phyloP scores from a whole-genome alignment of 92 coral and sea anemone species.

The Zoanthus solanderi region DNA sequence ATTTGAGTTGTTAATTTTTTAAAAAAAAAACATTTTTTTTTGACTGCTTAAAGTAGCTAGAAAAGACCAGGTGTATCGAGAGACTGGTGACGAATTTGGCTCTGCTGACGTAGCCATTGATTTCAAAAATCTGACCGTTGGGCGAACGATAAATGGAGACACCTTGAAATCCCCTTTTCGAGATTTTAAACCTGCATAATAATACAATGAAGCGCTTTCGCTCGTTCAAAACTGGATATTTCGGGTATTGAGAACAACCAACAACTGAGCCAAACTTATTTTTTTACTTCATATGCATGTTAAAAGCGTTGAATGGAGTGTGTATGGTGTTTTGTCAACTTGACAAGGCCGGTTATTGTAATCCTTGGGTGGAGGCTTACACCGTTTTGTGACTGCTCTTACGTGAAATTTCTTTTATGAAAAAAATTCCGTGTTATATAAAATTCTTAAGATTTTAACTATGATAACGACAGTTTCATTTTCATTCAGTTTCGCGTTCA shows the following conservation, averaged over 20 bases:
- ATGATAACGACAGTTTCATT: not conserved
- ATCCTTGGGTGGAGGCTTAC: not conserved
- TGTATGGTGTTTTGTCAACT: not conserved
- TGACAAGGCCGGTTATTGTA: not conserved
- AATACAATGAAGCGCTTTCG: no score
- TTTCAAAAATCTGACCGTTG: no score
- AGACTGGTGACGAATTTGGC: no score
- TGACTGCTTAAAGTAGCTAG: no score
- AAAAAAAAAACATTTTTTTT: no score
- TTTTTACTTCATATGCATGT: no score
- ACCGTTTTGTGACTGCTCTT: slow-evolving; percentile 38
- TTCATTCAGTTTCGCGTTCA: slow-evolving; percentile 12
- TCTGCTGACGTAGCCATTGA: no score
- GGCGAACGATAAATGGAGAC: not conserved
- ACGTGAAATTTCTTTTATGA: not conserved
- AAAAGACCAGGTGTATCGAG: no score
- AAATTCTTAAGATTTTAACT: not conserved
- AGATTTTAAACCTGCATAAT: no score
- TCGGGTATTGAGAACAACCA: not conserved
- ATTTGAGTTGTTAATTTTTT: no score
- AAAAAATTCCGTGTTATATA: not conserved
- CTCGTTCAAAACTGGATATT: not conserved
- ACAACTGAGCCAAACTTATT: not conserved
- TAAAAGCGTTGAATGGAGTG: not conserved
- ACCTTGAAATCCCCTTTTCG: no score